A percentile compares a stretch with the other conserved stretches of the same genome.
Evolutionary conservation across 2,113 vertebrate species (phyloP).

Genomic region (Brachypodius melanocephalos): DNA sequence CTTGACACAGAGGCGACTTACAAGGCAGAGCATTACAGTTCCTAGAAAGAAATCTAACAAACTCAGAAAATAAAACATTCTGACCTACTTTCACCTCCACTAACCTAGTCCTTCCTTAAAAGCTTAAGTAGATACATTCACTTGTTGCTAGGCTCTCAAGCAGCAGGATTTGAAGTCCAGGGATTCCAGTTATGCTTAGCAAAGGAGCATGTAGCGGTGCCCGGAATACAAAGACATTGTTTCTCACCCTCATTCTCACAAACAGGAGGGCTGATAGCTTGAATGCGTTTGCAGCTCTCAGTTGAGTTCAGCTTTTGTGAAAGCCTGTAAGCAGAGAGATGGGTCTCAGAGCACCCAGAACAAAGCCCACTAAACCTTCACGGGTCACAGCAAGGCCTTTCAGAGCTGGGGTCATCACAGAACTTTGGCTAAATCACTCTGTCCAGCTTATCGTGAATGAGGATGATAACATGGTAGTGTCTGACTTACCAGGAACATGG

Average conservation of each 20-base stretch:
- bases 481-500: neutral
- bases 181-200: neutral
- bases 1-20: neutral
- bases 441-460: neutral
- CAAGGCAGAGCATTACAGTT: neutral
- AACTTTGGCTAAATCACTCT: neutral
- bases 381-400: neutral
- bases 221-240: neutral
- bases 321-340: neutral
- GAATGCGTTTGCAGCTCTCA: constrained; percentile 5
- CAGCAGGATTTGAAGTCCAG: neutral
- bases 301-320: constrained; percentile 17
- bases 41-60: constrained; percentile 33
- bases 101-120: constrained; percentile 25
- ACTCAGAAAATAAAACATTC: constrained; percentile 32
- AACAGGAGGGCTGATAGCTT: neutral
- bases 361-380: constrained; percentile 7
- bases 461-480: neutral
- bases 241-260: neutral
- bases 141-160: constrained; percentile 26
- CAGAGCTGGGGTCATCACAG: neutral
- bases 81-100: constrained; percentile 13
- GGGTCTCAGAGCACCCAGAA: neutral
- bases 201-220: neutral
- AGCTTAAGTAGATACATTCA: neutral